Evolutionary conservation across 2,888 invertebrate genomes (phyloP), one percentile per base, ranked within the genome.

Genomic region (Melikaiella ostensackeni): DNA sequence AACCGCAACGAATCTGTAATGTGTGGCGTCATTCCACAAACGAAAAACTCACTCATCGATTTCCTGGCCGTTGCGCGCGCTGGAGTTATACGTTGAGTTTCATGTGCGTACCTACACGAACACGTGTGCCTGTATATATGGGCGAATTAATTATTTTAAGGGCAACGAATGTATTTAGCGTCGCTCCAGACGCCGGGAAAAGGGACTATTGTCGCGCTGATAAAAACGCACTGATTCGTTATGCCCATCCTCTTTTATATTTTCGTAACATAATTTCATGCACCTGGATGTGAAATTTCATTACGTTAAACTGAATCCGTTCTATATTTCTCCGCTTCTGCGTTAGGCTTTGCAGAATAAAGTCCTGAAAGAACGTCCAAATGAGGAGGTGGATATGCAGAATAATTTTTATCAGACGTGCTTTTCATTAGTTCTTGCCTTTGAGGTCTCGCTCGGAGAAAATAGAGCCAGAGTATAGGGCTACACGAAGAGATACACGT

Each of bases 1-100:
- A 50, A 46, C 80, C 75, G 38, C 74, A 82, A 78, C 79, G 82
- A 77, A 74, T 75, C 42, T 76, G 33, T 21, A 38, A 35, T 70
- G 74, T 33, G 21, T n/a, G 42, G 38, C 57, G 27, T 21, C 63
- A 74, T 75, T 70, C 70, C 46, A 57, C 11, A 27, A 62, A 76
- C 66, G 77, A 78, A 77, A 80, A 79, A 27, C 30, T 35, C 75
- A 59, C 59, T 38, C 46, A 75, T 61, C 62, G 66, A 73, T 61
- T 46, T 70, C 70, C 76, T 61, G 50, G 42, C 38, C 62, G 64
- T 73, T 73, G 70, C 42, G 70, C 59, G 35, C 24, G 55, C 27
- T 73, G 61, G 50, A 57, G 46, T 76, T 66, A 46, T 42, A 30
- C 16, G 42, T 24, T 42, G 9, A 46, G 24, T 11, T 30, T 8